These are phyloP conservation scores for Arion vulgaris DNA, from an alignment of 1,140 invertebrate genomes.

Conservation along the genomic window DNA sequence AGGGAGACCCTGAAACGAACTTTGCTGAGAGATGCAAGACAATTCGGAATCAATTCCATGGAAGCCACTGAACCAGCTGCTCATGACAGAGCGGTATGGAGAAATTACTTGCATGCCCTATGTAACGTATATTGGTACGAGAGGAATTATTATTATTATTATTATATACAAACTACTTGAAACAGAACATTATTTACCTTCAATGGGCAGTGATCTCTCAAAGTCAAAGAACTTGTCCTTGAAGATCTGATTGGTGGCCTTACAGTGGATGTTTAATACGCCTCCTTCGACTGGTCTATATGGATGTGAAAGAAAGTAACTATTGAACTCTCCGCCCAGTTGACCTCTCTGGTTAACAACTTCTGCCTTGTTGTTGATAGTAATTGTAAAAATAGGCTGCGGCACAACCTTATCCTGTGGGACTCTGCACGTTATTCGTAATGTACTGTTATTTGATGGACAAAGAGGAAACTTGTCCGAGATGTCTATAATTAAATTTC, in stretches of 20 bases:
- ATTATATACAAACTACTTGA: no score
- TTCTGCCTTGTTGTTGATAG: background rate
- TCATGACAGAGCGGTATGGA: no score
- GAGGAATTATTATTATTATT: no score
- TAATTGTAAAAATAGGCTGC: background rate
- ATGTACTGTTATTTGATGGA: background rate
- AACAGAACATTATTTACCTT: constrained; percentile 6
- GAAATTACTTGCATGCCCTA: no score
- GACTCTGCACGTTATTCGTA: background rate
- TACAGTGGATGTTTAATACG: background rate
- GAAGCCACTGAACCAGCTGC: no score
- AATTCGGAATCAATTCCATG: no score
- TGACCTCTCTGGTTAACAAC: background rate
- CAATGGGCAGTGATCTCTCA: background rate
- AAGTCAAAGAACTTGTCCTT: background rate
- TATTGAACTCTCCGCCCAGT: background rate
- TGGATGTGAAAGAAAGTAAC: background rate
- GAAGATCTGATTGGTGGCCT: constrained; percentile 4
- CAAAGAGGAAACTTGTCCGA: background rate
- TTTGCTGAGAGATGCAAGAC: no score
- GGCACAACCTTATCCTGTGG: background rate
- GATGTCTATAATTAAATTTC: background rate
- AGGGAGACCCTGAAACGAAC: no score
- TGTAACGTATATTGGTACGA: no score
- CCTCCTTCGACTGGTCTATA: background rate